phyloP scores from a whole-genome alignment of 2,888 invertebrate genomes.

The Drosophila diplacantha region DNA sequence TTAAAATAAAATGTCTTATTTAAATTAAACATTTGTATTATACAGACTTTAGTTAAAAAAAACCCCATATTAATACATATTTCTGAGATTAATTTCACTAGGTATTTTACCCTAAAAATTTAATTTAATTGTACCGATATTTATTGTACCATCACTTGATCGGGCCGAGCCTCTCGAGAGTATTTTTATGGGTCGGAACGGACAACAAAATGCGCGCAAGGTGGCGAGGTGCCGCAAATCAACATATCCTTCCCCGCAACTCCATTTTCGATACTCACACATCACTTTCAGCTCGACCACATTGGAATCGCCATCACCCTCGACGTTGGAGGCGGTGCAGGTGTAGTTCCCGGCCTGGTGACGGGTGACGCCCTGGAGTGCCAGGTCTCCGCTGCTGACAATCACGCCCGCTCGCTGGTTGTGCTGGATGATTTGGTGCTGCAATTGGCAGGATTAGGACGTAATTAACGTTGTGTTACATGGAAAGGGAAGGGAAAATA shows the following conservation, averaged over 20 bases:
- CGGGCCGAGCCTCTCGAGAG: constrained; percentile 18
- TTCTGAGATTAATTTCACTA: too few relatives aligned
- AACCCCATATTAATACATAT: too few relatives aligned
- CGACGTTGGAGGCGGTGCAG: constrained; percentile 93
- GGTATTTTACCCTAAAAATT: neutral
- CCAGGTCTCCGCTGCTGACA: constrained; percentile 89
- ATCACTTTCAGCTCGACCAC: constrained; percentile 90
- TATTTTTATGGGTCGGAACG: constrained; percentile 24
- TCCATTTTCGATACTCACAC: constrained; percentile 84
- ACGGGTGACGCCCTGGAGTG: constrained; percentile 87
- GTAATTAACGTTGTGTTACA: constrained; percentile 4
- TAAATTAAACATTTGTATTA: too few relatives aligned
- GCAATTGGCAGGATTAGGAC: constrained; percentile 54
- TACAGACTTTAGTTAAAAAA: too few relatives aligned
- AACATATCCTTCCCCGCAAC: constrained; percentile 8
- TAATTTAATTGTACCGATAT: neutral
- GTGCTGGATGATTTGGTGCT: constrained; percentile 91
- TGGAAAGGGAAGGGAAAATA: constrained; percentile 7
- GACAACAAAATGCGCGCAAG: constrained; percentile 6
- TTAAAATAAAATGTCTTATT: too few relatives aligned
- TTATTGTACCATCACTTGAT: neutral
- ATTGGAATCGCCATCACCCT: constrained; percentile 92
- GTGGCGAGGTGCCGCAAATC: constrained; percentile 16
- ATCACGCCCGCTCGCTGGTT: constrained; percentile 92
- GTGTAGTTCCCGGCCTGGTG: constrained; percentile 92